Evolutionary conservation across 1,140 invertebrate species (phyloP), one percentile per base, ranked within the genome.

Genomic region (Cyclargus thomasi): DNA sequence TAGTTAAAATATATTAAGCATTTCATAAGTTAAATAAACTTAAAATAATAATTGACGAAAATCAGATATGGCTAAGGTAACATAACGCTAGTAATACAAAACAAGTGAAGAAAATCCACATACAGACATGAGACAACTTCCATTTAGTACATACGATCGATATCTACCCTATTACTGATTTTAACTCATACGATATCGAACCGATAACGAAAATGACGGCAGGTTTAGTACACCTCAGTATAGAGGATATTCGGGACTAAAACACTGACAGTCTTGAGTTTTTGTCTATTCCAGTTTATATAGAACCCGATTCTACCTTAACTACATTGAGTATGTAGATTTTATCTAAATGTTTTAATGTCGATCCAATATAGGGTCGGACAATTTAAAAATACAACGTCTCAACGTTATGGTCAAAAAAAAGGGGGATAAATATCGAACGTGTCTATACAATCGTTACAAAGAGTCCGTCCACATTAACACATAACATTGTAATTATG

Each of bases 11-110:
- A 65, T 29, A 35, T 57, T 57, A 66, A 57, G 53, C 22, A 57
- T 59, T 53, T 29, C 16, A 18, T 57, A 66, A 66, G 35, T 29
- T 65, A 57, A 65, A 7, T 20, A 64, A 18, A 35, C 53, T 57
- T 64, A 64, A 68, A 71, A 68, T 66, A 71, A 53, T 72, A 72
- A 72, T 72, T 72, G 70, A 72, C 70, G 39, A 59, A 72, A 70
- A 69, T 36, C 36, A 70, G 69, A 68, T 70, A 70, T 68, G 69
- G 20, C 64, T 63, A 57, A 17, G 63, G 53, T 55, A 66, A 66
- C 23, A 66, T 57, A 29, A 55, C 18, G 18, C 18, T 66, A 29
- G n/a, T 18, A 36, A 64, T 64, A 64, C 16, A 39, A 64, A 20
- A 8, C 7, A 64, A 35, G n/a, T 18, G 47, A 62, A 64, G 35